Percentiles rank a stretch among this genome's conserved stretches.
Evolutionary conservation across 2,113 vertebrate genomes (phyloP).

Genomic region (Aramus guarauna): DNA sequence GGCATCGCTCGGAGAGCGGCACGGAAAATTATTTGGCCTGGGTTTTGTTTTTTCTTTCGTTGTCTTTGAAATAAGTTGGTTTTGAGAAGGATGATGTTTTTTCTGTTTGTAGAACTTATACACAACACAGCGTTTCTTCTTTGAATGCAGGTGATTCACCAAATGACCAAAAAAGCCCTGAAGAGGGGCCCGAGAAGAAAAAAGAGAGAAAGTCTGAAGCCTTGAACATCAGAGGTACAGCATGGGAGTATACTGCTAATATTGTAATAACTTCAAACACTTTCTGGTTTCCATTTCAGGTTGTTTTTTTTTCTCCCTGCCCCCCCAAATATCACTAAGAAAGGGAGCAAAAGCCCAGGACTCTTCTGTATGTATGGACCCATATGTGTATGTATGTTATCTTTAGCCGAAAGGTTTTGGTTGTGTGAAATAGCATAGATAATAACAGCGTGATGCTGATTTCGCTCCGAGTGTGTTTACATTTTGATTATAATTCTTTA

Average conservation of each 20-base stretch:
- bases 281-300: background rate
- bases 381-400: background rate
- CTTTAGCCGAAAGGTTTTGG: background rate
- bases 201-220: constrained; percentile 75
- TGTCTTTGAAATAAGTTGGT: constrained; percentile 36
- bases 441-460: background rate
- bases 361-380: background rate
- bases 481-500: background rate
- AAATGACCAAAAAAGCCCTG: constrained; percentile 48
- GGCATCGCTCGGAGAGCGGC: background rate
- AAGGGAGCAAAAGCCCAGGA: background rate
- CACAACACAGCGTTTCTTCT: constrained; percentile 88
- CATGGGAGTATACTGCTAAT: background rate
- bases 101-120: constrained; percentile 84
- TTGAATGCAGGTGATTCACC: constrained; percentile 82
- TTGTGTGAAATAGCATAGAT: background rate
- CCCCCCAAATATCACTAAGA: background rate
- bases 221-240: constrained; percentile 84
- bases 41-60: background rate
- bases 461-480: background rate
- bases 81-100: constrained; percentile 74
- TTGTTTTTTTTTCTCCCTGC: background rate
- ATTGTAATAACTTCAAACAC: background rate
- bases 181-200: constrained; percentile 44
- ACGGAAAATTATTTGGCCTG: background rate